Evolutionary conservation across 2,797 vertebrate genomes (phyloP).

Genomic region (Anabacerthia variegaticeps): DNA sequence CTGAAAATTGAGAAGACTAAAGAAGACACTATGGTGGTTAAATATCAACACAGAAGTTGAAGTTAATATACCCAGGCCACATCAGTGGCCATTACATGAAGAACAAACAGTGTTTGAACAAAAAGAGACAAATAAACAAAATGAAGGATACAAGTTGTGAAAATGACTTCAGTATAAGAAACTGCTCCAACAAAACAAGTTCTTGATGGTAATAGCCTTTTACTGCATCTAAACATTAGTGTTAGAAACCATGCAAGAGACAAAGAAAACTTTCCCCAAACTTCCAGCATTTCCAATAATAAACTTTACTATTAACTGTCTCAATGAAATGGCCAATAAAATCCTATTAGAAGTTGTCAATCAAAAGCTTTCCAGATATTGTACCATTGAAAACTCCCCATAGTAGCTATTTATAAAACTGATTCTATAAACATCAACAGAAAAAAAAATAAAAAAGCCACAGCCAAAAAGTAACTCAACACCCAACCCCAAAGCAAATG

Average conservation of each 20-base stretch:
- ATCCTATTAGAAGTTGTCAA: neutral
- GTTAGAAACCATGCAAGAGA: neutral
- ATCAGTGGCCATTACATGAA: neutral
- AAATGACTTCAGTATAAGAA: neutral
- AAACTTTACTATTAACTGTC: neutral
- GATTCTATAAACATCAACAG: neutral
- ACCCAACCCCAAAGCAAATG: accelerated
- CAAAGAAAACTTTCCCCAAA: neutral
- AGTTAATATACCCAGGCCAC: neutral
- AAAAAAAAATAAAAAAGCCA: neutral
- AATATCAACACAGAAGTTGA: neutral
- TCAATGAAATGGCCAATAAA: neutral
- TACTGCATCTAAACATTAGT: neutral
- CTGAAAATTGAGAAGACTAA: neutral
- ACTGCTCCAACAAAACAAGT: neutral
- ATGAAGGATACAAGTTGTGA: neutral
- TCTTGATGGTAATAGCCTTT: neutral
- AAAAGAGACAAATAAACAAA: neutral
- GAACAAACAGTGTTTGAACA: neutral
- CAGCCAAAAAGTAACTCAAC: accelerated
- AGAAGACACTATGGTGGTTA: neutral
- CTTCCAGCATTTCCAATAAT: neutral
- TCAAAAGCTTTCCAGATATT: neutral
- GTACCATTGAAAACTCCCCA: neutral
- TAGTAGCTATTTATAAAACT: neutral